These are phyloP conservation scores for Rhagologus leucostigma DNA, from an alignment of 2,113 vertebrate species.

Conservation along the genomic window DNA sequence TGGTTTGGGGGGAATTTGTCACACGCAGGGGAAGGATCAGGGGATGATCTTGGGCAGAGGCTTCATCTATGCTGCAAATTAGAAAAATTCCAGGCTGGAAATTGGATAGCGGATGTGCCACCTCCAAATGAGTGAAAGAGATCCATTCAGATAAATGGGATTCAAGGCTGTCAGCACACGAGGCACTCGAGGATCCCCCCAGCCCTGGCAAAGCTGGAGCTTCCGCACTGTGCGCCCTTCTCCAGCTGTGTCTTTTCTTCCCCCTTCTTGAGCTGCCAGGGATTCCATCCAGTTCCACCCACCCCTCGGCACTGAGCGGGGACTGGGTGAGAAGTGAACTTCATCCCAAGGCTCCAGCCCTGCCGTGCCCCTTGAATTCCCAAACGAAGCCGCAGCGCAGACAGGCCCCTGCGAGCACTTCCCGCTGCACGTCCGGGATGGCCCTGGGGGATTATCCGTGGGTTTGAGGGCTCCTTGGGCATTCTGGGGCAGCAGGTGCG, in stretches of 20 bases:
- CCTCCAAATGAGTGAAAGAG: background rate
- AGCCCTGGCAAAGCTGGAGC: background rate
- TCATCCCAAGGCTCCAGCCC: background rate
- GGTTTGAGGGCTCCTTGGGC: background rate
- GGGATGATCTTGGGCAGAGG: background rate
- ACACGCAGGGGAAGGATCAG: background rate
- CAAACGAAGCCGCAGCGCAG: background rate
- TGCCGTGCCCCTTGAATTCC: background rate
- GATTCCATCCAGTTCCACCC: background rate
- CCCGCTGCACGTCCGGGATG: accelerated
- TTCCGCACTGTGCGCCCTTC: background rate
- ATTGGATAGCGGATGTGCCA: background rate
- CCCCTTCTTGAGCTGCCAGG: background rate
- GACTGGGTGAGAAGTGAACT: background rate
- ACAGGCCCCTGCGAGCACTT: background rate
- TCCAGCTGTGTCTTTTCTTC: background rate
- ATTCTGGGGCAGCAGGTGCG: background rate
- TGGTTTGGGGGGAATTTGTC: background rate
- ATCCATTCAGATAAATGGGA: background rate
- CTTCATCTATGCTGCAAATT: background rate
- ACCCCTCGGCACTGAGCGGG: background rate
- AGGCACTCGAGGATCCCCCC: background rate
- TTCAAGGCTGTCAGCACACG: background rate
- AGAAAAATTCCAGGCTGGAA: background rate
- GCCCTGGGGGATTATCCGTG: background rate